A percentile compares a stretch with the other conserved stretches of the same genome.
Evolutionary conservation across 2,113 vertebrate species (phyloP).

Genomic region (Lepisosteus oculatus): DNA sequence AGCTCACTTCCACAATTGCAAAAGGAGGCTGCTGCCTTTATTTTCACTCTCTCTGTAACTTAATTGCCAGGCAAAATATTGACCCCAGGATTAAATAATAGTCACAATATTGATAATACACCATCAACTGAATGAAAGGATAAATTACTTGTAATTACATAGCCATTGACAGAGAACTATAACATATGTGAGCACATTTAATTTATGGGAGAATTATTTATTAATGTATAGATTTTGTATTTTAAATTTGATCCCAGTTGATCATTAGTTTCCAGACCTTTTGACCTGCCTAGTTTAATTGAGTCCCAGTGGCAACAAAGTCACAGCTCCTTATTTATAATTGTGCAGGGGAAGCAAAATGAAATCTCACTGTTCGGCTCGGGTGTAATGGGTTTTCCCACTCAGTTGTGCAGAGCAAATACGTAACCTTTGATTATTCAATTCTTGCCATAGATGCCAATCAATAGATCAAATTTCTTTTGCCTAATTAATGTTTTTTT

Average conservation of each 20-base stretch:
- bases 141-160: not conserved
- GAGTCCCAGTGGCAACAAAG: not conserved
- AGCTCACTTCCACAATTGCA: too few species aligned
- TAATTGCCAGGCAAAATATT: not conserved
- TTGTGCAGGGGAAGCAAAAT: not conserved
- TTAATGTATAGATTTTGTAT: conserved; percentile 3
- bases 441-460: too few species aligned
- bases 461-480: too few species aligned
- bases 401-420: too few species aligned
- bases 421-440: too few species aligned
- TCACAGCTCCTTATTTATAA: not conserved
- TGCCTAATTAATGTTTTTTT: too few species aligned
- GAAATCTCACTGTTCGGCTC: conserved; percentile 22
- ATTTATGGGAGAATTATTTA: conserved; percentile 8
- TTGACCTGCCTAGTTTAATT: not conserved
- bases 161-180: conserved; percentile 5
- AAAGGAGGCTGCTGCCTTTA: not conserved
- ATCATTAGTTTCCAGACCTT: not conserved
- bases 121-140: not conserved
- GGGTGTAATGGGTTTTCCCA: too few species aligned
- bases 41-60: not conserved
- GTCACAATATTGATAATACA: not conserved
- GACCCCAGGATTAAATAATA: conserved; percentile 1
- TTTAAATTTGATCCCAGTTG: not conserved
- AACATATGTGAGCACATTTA: conserved; percentile 1